A percentile compares a stretch with the other conserved stretches of the same genome.
phyloP scores from a whole-genome alignment of 1,140 invertebrate species.

The Solen grandis region DNA sequence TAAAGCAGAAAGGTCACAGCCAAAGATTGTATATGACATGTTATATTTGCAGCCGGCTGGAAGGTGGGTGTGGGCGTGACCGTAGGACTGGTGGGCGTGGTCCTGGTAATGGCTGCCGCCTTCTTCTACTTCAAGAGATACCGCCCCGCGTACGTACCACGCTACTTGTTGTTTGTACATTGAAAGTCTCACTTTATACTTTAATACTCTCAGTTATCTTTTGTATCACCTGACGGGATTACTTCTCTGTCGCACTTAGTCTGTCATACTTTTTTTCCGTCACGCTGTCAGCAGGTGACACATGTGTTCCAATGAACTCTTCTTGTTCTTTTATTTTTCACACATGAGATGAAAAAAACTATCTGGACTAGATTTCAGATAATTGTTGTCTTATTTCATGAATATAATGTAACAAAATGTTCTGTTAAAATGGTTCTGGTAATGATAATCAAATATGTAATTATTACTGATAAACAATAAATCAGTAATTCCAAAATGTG shows the following conservation, averaged over 20 bases:
- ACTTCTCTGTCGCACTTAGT: not conserved
- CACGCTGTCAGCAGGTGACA: not conserved
- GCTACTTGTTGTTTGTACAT: not conserved
- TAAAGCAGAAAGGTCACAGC: too few relatives aligned
- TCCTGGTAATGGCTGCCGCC: conserved; percentile 45
- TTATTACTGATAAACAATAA: too few relatives aligned
- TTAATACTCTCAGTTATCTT: not conserved
- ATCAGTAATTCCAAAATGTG: too few relatives aligned
- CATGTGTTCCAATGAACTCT: not conserved
- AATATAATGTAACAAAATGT: too few relatives aligned
- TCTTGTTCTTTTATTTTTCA: not conserved
- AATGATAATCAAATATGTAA: too few relatives aligned
- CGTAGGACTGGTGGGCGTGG: conserved; percentile 44
- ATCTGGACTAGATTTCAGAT: too few relatives aligned
- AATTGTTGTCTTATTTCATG: too few relatives aligned
- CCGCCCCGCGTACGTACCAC: conserved; percentile 49
- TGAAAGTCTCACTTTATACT: not conserved
- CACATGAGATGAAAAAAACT: too few relatives aligned
- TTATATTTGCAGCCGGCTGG: conserved; percentile 51
- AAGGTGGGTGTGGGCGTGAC: conserved; percentile 52
- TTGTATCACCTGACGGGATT: not conserved
- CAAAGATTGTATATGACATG: not conserved
- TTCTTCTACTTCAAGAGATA: conserved; percentile 58
- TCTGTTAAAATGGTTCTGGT: too few relatives aligned
- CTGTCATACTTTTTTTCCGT: not conserved